These are phyloP conservation scores for Eubucco bourcierii DNA, from an alignment of 2,113 vertebrate genomes.

Conservation along the genomic window DNA sequence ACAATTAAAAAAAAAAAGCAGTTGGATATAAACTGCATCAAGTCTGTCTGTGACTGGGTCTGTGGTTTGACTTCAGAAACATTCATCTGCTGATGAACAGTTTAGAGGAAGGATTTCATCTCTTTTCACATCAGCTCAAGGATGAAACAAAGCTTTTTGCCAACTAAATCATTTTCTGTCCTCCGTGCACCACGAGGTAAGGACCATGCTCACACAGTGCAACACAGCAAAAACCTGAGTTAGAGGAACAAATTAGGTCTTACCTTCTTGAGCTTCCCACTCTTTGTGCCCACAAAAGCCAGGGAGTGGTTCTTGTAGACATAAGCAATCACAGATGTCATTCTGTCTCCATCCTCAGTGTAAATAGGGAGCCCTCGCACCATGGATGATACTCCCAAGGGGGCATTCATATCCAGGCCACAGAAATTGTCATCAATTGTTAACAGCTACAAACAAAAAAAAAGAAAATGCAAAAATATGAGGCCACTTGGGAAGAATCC, in stretches of 20 bases:
- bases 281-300: conserved; percentile 96
- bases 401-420: conserved; percentile 98
- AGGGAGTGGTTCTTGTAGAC: conserved; percentile 99
- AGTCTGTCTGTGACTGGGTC: neutral
- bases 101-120: neutral
- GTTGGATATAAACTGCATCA: neutral
- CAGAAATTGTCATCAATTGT: conserved; percentile 98
- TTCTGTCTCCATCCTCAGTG: conserved; percentile 90
- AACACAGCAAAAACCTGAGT: neutral
- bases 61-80: neutral
- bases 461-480: neutral
- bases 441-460: conserved; percentile 80
- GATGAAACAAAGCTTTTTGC: neutral
- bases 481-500: neutral
- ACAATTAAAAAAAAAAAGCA: neutral
- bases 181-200: neutral
- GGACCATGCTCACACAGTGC: accelerated
- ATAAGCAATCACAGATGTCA: conserved; percentile 95
- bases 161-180: neutral
- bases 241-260: neutral
- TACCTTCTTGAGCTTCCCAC: conserved; percentile 96
- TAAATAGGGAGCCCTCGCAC: conserved; percentile 91
- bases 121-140: neutral
- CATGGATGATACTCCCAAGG: conserved; percentile 95
- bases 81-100: neutral